phyloP scores from a whole-genome alignment of 2,113 vertebrate genomes.

The Athene cunicularia region DNA sequence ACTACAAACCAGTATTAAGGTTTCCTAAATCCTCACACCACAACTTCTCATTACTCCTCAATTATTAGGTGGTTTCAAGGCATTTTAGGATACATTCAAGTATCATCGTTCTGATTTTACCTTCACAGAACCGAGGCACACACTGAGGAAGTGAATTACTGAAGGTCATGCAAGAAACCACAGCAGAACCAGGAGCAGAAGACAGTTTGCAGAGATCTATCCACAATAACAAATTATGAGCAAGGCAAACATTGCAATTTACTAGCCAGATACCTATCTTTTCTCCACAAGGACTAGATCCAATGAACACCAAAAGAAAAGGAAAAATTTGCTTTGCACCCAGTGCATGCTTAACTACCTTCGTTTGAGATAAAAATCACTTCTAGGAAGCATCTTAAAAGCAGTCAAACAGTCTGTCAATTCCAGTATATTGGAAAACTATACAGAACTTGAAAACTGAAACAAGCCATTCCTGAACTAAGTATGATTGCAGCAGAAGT shows the following conservation, averaged over 20 bases:
- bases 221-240: accelerated
- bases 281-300: background rate
- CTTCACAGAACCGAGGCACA: background rate
- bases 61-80: background rate
- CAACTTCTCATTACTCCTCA: background rate
- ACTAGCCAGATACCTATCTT: background rate
- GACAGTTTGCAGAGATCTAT: background rate
- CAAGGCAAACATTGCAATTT: background rate
- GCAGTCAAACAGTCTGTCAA: background rate
- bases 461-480: background rate
- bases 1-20: background rate
- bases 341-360: background rate
- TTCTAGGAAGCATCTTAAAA: background rate
- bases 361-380: background rate
- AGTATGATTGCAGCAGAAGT: background rate
- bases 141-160: background rate
- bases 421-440: background rate
- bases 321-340: background rate
- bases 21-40: background rate
- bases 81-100: background rate
- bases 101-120: background rate
- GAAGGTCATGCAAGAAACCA: background rate
- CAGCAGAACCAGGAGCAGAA: background rate
- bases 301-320: background rate
- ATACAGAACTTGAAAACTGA: background rate